These are phyloP conservation scores for Drosophila colorata DNA, from an alignment of 2,888 invertebrate genomes.

Conservation along the genomic window DNA sequence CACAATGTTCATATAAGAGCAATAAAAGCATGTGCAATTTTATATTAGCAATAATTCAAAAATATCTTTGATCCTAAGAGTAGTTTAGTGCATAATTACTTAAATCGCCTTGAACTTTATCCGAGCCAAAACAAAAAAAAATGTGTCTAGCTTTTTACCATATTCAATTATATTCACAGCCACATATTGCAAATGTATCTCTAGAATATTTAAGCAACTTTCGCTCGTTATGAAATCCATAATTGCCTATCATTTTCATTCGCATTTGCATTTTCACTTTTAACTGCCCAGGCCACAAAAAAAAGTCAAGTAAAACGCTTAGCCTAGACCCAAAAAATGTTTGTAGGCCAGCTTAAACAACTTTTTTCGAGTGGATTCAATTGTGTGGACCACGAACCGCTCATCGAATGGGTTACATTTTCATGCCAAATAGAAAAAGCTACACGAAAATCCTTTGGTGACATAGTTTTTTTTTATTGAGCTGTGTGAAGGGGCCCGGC, in stretches of 20 bases:
- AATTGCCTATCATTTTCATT: slow-evolving; percentile 2
- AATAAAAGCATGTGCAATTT: too few species aligned
- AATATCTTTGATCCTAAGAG: too few species aligned
- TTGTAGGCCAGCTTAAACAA: slow-evolving; percentile 16
- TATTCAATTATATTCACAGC: neutral
- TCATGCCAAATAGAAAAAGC: slow-evolving; percentile 36
- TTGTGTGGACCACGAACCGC: neutral
- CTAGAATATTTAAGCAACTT: slow-evolving; percentile 1
- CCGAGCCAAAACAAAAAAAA: neutral
- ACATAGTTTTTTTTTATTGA: slow-evolving; percentile 37
- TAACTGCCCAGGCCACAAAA: neutral
- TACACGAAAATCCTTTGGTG: slow-evolving; percentile 51
- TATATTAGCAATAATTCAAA: too few species aligned
- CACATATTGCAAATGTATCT: slow-evolving; percentile 1
- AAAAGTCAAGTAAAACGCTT: neutral
- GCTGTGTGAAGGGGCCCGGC: neutral
- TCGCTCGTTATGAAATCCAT: slow-evolving; percentile 2
- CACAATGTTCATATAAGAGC: too few species aligned
- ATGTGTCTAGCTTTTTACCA: neutral
- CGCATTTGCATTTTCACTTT: slow-evolving; percentile 12
- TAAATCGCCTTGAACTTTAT: neutral
- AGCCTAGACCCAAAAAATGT: slow-evolving; percentile 15
- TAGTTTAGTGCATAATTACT: too few species aligned
- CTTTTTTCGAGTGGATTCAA: slow-evolving; percentile 21
- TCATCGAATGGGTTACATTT: slow-evolving; percentile 19